Percentiles rank a stretch among this genome's conserved stretches.
phyloP scores from a whole-genome alignment of 2,888 invertebrate species.

The Malthinus seriepunctatus region DNA sequence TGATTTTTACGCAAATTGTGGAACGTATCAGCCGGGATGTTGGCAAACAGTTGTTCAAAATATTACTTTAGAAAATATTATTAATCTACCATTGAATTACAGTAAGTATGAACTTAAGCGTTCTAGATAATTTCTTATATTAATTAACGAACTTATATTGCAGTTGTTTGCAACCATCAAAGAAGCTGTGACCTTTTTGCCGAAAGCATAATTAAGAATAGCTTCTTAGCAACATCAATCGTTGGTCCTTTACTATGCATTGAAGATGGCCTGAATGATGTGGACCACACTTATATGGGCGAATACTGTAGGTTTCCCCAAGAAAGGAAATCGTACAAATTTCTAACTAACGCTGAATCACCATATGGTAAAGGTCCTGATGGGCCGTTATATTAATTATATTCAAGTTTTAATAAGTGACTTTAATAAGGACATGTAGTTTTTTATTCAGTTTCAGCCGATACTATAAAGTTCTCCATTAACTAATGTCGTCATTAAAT shows the following conservation, averaged over 20 bases:
- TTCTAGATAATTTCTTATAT: background rate
- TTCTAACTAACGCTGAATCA: background rate
- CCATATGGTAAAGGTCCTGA: background rate
- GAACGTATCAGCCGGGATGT: conserved; percentile 7
- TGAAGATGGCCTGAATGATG: background rate
- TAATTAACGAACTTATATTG: background rate
- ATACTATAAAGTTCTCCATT: too few relatives aligned
- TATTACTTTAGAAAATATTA: background rate
- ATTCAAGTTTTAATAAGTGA: too few relatives aligned
- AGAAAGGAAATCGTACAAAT: background rate
- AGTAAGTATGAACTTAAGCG: background rate
- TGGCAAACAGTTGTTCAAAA: background rate
- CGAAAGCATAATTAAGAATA: conserved; percentile 3
- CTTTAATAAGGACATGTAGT: too few relatives aligned
- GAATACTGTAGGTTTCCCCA: background rate
- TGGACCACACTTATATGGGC: background rate
- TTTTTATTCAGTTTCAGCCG: too few relatives aligned
- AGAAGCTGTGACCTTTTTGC: background rate
- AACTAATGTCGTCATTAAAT: too few relatives aligned
- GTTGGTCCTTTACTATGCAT: background rate
- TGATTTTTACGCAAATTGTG: conserved; percentile 17
- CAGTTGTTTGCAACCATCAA: conserved; percentile 8
- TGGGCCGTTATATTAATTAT: background rate
- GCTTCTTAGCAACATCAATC: background rate
- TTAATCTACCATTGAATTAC: background rate